Conservation (phyloP, 1,140 invertebrate genomes). For the Drosophila rufa region DNA sequence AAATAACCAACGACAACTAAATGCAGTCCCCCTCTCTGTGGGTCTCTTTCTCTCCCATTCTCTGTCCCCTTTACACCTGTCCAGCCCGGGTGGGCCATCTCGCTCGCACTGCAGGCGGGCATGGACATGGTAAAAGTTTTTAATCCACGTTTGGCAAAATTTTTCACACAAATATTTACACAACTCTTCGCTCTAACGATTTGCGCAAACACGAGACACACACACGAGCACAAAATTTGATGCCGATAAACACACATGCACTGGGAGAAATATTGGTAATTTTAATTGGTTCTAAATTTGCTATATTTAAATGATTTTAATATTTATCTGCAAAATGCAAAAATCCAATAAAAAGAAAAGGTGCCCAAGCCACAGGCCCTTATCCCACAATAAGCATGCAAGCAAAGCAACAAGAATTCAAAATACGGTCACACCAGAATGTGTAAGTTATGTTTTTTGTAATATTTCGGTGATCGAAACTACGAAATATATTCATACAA, state of each 20-base stretch:
- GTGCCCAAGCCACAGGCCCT: too few species aligned
- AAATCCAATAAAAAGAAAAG: too few species aligned
- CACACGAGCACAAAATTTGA: slow-evolving; percentile 65
- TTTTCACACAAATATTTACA: slow-evolving; percentile 83
- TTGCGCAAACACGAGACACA: slow-evolving; percentile 76
- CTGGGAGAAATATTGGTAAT: background rate
- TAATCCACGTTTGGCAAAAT: slow-evolving; percentile 82
- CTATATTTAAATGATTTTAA: background rate
- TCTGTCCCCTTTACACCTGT: slow-evolving; percentile 2
- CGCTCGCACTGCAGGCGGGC: slow-evolving; percentile 66
- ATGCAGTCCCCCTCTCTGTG: slow-evolving; percentile 30
- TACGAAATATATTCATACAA: too few species aligned
- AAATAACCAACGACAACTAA: slow-evolving; percentile 71
- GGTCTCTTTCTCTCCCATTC: background rate
- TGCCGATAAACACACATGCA: slow-evolving; percentile 67
- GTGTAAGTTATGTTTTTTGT: too few species aligned
- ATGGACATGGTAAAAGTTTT: slow-evolving; percentile 74
- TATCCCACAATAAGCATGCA: too few species aligned
- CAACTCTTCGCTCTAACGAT: slow-evolving; percentile 82
- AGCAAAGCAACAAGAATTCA: too few species aligned
- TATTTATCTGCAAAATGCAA: too few species aligned
- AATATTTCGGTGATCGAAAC: too few species aligned
- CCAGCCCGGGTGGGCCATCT: slow-evolving; percentile 7
- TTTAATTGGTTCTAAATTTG: background rate
- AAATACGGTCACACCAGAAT: too few species aligned